These are phyloP conservation scores for Palloptera scutellata DNA, from an alignment of 2,888 invertebrate genomes.

Conservation along the genomic window DNA sequence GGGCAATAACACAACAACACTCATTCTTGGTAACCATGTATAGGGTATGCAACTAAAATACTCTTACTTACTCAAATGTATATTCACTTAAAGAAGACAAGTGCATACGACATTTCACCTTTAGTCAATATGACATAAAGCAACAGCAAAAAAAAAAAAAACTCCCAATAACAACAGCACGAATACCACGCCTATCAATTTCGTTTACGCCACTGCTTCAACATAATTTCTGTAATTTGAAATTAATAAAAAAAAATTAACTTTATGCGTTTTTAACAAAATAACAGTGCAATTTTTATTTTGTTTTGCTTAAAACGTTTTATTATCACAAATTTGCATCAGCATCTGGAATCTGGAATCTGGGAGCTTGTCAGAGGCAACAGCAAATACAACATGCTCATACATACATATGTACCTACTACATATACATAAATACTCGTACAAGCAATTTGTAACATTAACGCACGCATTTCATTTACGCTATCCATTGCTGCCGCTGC, in stretches of 20 bases:
- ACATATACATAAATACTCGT: too few relatives aligned
- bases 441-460: conserved; percentile 27
- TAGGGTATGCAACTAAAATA: too few relatives aligned
- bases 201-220: conserved; percentile 9
- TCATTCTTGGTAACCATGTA: too few relatives aligned
- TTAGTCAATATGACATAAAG: too few relatives aligned
- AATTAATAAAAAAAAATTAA: conserved; percentile 37
- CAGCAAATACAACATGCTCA: background rate
- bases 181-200: conserved; percentile 12
- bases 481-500: background rate
- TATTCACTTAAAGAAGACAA: too few relatives aligned
- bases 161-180: too few relatives aligned
- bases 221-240: conserved; percentile 36
- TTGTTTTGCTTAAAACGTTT: conserved; percentile 20
- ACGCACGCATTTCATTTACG: conserved; percentile 18
- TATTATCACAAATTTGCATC: conserved; percentile 50
- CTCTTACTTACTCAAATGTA: too few relatives aligned
- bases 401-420: too few relatives aligned
- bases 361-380: conserved; percentile 13
- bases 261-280: conserved; percentile 36
- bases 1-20: too few relatives aligned
- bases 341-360: background rate
- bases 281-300: conserved; percentile 48
- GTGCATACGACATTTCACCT: too few relatives aligned
- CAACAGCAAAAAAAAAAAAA: too few relatives aligned